These are phyloP conservation scores for Magallana gigas DNA, from an alignment of 1,140 invertebrate species.

Conservation along the genomic window DNA sequence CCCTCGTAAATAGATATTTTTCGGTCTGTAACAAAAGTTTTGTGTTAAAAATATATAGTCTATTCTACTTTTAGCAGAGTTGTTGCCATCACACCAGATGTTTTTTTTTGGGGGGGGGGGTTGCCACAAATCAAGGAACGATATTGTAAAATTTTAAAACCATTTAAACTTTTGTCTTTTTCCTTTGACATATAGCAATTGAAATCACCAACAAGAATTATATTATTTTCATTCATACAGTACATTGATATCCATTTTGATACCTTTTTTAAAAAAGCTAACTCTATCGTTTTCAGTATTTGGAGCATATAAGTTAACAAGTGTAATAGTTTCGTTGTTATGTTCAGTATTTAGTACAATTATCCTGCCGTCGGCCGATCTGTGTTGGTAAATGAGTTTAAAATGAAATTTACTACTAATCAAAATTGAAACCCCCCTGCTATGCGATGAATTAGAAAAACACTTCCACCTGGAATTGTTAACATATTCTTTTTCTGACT, in stretches of 20 bases:
- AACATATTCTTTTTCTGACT: neutral
- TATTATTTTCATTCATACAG: too few species aligned
- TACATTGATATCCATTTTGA: too few species aligned
- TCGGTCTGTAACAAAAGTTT: neutral
- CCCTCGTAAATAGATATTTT: neutral
- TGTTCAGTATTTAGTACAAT: neutral
- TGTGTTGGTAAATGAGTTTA: neutral
- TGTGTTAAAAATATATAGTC: neutral
- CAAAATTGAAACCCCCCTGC: neutral
- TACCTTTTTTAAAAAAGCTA: neutral
- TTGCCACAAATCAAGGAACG: too few species aligned
- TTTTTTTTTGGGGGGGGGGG: too few species aligned
- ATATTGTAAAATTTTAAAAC: too few species aligned
- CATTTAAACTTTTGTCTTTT: too few species aligned
- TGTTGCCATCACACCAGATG: neutral
- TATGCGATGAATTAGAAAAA: neutral
- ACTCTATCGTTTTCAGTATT: neutral
- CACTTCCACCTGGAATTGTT: neutral
- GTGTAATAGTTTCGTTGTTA: neutral
- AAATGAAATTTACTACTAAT: neutral
- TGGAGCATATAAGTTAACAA: neutral
- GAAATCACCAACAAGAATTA: too few species aligned
- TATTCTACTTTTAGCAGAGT: neutral
- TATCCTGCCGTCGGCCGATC: neutral
- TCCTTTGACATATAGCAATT: too few species aligned